phyloP scores from a whole-genome alignment of 2,113 vertebrate species.

The Falcunculus frontatus region DNA sequence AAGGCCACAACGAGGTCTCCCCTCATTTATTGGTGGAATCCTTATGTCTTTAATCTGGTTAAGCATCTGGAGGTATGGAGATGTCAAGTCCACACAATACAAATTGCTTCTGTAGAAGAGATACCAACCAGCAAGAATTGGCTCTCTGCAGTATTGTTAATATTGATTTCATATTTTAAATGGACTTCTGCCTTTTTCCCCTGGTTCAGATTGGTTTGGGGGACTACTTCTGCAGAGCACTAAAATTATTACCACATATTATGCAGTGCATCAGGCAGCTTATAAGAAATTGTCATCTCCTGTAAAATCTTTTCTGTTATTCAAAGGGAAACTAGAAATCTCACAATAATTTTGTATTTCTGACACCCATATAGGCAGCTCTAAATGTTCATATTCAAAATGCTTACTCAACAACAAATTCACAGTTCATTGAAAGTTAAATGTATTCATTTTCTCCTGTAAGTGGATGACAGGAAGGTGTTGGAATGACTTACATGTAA shows the following conservation, averaged over 20 bases:
- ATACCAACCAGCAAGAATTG: background rate
- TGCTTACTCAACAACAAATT: constrained; percentile 45
- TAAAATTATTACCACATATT: background rate
- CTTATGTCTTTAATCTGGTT: background rate
- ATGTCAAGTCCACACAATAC: background rate
- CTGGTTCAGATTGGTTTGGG: background rate
- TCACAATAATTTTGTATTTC: constrained; percentile 32
- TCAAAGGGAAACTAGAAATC: constrained; percentile 21
- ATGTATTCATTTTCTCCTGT: constrained; percentile 43
- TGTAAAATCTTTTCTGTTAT: constrained; percentile 30
- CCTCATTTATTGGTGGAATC: background rate
- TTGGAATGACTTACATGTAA: constrained; percentile 24
- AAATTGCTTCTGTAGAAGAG: background rate
- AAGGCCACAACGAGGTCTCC: background rate
- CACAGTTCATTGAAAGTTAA: constrained; percentile 57
- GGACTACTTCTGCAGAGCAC: background rate
- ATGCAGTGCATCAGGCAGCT: background rate
- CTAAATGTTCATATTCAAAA: constrained; percentile 50
- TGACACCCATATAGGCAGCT: constrained; percentile 37
- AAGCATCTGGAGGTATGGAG: background rate
- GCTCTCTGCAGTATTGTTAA: background rate
- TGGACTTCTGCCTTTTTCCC: background rate
- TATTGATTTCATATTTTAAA: background rate
- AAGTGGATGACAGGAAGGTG: constrained; percentile 35
- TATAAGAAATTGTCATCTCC: constrained; percentile 21